Conservation (phyloP, 2,888 invertebrate genomes). For the Lasioglossum leucozonium region DNA sequence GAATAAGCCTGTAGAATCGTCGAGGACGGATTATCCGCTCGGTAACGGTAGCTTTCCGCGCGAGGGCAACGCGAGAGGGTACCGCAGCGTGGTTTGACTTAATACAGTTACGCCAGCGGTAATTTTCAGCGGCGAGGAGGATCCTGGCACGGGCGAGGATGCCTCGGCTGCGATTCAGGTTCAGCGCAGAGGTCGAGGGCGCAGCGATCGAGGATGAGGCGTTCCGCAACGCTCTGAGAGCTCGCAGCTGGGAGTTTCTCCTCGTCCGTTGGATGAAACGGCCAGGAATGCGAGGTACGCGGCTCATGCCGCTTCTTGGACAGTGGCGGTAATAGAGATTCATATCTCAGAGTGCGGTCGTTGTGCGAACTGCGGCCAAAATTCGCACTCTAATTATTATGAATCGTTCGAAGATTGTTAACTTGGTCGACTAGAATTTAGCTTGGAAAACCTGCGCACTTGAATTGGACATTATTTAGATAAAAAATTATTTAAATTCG, state of each 20-base stretch:
- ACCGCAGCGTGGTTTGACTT: constrained; percentile 38
- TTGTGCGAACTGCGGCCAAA: neutral
- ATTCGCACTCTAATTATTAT: too few species aligned
- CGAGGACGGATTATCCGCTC: constrained; percentile 35
- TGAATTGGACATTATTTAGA: too few species aligned
- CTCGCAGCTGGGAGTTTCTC: neutral
- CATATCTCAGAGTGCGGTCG: neutral
- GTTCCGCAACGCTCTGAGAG: neutral
- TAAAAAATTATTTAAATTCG: too few species aligned
- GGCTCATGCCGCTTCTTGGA: neutral
- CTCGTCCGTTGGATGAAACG: neutral
- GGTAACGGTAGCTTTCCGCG: constrained; percentile 65
- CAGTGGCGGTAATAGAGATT: neutral
- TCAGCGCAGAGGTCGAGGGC: constrained; percentile 51
- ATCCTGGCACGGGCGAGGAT: neutral
- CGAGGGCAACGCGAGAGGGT: constrained; percentile 14
- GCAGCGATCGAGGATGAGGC: constrained; percentile 12
- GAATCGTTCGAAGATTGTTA: too few species aligned
- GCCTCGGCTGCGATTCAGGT: constrained; percentile 35
- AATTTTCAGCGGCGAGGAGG: constrained; percentile 46
- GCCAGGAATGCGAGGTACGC: neutral
- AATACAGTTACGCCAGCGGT: constrained; percentile 62
- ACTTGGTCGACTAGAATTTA: too few species aligned
- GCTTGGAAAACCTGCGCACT: too few species aligned
- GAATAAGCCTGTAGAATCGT: constrained; percentile 33